Conservation (phyloP, 2,888 invertebrate species). For the Taenaris catops region DNA sequence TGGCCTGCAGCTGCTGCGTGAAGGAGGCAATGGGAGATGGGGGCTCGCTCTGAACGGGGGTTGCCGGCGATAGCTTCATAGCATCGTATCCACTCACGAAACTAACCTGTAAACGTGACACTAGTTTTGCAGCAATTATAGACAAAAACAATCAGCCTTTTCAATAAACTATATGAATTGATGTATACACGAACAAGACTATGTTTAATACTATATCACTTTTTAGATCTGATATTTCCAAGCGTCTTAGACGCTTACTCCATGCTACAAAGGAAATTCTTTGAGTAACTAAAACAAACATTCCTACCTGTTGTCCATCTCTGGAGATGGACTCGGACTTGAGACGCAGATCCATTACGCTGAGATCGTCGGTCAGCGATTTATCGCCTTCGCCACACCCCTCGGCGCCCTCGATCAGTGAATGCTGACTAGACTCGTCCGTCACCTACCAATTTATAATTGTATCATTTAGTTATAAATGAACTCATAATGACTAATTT, state of each 20-base stretch:
- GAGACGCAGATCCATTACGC: slow-evolving; percentile 84
- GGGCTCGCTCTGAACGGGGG: slow-evolving; percentile 45
- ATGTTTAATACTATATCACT: too few relatives aligned
- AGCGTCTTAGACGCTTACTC: too few relatives aligned
- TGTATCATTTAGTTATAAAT: too few relatives aligned
- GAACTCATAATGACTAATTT: too few relatives aligned
- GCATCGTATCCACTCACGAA: slow-evolving; percentile 64
- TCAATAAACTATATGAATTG: too few relatives aligned
- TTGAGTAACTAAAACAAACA: too few relatives aligned
- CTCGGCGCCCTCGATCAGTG: slow-evolving; percentile 59
- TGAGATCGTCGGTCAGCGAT: slow-evolving; percentile 53
- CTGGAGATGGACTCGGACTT: slow-evolving; percentile 78
- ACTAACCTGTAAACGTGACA: slow-evolving; percentile 38
- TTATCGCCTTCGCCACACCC: slow-evolving; percentile 42
- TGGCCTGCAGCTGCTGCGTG: slow-evolving; percentile 67
- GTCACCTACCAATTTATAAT: slow-evolving; percentile 82
- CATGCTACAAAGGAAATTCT: too few relatives aligned
- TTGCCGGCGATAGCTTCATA: slow-evolving; percentile 77
- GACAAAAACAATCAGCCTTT: too few relatives aligned
- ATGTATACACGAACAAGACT: too few relatives aligned
- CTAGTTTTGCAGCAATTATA: too few relatives aligned
- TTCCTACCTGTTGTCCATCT: slow-evolving; percentile 37
- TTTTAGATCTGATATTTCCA: too few relatives aligned
- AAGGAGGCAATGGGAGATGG: slow-evolving; percentile 61
- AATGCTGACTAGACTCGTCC: slow-evolving; percentile 87